Evolutionary conservation across 2,113 vertebrate species (phyloP), one percentile per base, ranked within the genome.

Genomic region (Indri indri): DNA sequence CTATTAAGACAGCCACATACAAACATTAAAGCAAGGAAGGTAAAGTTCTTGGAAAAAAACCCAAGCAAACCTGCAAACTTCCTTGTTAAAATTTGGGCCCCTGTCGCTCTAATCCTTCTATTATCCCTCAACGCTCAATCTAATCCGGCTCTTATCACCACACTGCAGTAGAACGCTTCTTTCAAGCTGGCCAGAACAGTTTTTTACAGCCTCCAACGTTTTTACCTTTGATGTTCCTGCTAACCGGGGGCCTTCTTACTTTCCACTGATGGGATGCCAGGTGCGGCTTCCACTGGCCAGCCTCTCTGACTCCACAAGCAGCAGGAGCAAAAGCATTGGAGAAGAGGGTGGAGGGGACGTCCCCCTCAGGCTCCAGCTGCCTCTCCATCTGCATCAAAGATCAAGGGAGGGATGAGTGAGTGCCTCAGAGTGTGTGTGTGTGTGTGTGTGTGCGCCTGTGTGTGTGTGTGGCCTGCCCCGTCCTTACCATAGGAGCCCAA

Each of bases 191-290:
- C 23, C 54, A 6, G 40, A 66, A 59, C 40, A 25, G 5, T 65
- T 70, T n/a, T 76, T 57, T 65, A 66, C 80, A 65, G 30, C 57
- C 22, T 23, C 73, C 40, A 61, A 2, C 45, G 23, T 80, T 90
- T 94, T 91, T 81, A 32, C 40, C 52, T 94, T 77, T 70, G 92
- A 59, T 97, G 34, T 88, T 95, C n/a, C 54, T 81, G 30, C 77
- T 81, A 57, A 70, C 10, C 18, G 52, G 82, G 77, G 50, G 3
- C 37, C 47, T 52, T 66, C n/a, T 34, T 25, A 7, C 27, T 54
- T n/a, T 47, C 30, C 45, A 42, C 30, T 13, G 79, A 59, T n/a
- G 57, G 45, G 47, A 45, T 54, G 54, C 81, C 74, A 73, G 40
- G 52, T 16, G 16, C 11, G 1, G 66, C 50, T 90, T 57, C 66